phyloP scores from a whole-genome alignment of 2,113 vertebrate species.

The Chionodraco myersi region DNA sequence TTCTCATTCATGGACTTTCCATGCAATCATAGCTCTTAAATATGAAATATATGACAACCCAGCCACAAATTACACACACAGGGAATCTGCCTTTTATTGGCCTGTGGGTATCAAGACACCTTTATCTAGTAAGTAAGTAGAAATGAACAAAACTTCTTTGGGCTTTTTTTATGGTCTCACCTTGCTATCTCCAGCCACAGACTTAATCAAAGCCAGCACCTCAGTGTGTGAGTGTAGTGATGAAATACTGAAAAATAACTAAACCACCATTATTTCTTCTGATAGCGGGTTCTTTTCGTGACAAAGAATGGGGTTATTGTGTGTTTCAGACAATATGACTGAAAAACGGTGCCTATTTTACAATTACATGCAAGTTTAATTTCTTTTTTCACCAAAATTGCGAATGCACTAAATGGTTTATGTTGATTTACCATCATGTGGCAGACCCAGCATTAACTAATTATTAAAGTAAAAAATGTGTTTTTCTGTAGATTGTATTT shows the following conservation, averaged over 20 bases:
- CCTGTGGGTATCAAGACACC: not conserved
- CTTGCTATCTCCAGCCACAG: slow-evolving; percentile 59
- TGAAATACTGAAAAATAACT: slow-evolving; percentile 6
- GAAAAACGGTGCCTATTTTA: not conserved
- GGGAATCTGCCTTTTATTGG: not conserved
- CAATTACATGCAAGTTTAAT: not conserved
- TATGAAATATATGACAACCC: not conserved
- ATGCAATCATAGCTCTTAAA: not conserved
- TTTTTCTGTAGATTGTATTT: not conserved
- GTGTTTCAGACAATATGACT: not conserved
- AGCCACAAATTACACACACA: not conserved
- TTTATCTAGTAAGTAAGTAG: not conserved
- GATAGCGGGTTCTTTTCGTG: slow-evolving; percentile 4
- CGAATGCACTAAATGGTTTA: not conserved
- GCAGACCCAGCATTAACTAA: not conserved
- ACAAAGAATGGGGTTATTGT: not conserved
- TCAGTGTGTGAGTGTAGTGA: slow-evolving; percentile 23
- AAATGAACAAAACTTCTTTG: not conserved
- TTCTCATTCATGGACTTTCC: slow-evolving; percentile 22
- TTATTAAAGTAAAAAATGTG: not conserved
- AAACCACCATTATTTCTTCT: slow-evolving; percentile 6
- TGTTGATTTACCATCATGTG: not conserved
- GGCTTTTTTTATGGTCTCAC: slow-evolving; percentile 10
- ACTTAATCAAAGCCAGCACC: slow-evolving; percentile 55
- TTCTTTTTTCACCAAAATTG: not conserved